Evolutionary conservation across 2,888 invertebrate species (phyloP).

Genomic region (Saturnia japonica): DNA sequence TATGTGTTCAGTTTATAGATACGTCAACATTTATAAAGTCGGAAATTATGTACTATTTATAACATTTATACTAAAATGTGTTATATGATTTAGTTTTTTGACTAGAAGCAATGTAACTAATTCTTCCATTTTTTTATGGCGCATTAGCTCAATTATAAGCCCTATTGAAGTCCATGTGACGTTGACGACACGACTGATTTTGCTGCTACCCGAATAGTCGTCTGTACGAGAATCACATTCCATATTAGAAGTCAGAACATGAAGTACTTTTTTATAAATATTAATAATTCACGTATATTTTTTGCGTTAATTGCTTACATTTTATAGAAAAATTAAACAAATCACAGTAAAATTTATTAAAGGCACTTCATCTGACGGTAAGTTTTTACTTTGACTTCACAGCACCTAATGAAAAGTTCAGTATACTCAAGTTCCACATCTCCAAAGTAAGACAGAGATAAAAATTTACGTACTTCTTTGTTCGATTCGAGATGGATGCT

Average conservation of each 20-base stretch:
- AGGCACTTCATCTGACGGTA: background rate
- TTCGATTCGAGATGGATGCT: no score
- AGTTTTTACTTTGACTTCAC: no score
- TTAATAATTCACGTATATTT: background rate
- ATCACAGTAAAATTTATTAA: no score
- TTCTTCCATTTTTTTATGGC: background rate
- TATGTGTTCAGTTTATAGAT: conserved; percentile 26
- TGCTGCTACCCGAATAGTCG: conserved; percentile 25
- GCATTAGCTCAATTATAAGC: conserved; percentile 33
- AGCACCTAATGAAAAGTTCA: no score
- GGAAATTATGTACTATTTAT: background rate
- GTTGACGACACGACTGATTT: conserved; percentile 39
- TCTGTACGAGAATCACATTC: background rate
- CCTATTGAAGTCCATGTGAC: conserved; percentile 36
- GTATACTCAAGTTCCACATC: no score
- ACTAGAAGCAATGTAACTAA: background rate
- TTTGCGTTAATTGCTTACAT: background rate
- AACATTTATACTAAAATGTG: background rate
- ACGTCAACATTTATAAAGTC: conserved; percentile 32
- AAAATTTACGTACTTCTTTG: no score
- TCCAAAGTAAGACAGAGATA: no score
- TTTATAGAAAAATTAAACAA: background rate
- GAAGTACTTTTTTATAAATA: background rate
- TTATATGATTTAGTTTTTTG: no score
- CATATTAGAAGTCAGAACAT: background rate